Percentiles rank a stretch among this genome's conserved stretches.
Evolutionary conservation across 2,888 invertebrate species (phyloP).

Genomic region (Agrilus cyanescens): DNA sequence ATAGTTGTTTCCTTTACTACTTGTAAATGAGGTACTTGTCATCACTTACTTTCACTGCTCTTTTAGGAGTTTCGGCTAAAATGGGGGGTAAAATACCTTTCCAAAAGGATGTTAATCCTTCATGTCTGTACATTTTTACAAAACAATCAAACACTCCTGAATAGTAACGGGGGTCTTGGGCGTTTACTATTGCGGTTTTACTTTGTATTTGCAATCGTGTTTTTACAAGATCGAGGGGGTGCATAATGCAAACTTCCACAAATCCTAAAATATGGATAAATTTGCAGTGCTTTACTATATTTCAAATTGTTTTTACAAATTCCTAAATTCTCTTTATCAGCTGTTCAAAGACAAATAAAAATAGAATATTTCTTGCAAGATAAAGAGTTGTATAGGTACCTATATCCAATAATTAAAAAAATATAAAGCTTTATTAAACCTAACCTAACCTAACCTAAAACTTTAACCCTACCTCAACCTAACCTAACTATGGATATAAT

Average conservation of each 20-base stretch:
- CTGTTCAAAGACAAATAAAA: too few species aligned
- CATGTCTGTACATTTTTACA: constrained; percentile 73
- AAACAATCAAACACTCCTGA: constrained; percentile 78
- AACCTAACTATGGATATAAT: too few species aligned
- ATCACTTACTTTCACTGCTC: constrained; percentile 79
- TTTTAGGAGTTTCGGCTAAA: constrained; percentile 86
- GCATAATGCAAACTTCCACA: constrained; percentile 92
- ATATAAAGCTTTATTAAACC: too few species aligned
- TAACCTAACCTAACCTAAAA: too few species aligned
- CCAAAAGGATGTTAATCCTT: constrained; percentile 79
- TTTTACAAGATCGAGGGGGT: constrained; percentile 88
- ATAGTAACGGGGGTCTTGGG: constrained; percentile 46
- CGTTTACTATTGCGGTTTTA: constrained; percentile 24
- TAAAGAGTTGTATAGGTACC: too few species aligned
- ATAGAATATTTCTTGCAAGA: too few species aligned
- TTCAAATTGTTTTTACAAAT: background rate
- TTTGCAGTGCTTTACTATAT: too few species aligned
- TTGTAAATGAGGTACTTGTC: too few species aligned
- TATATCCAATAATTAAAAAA: too few species aligned
- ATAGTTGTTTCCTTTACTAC: constrained; percentile 15
- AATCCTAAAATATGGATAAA: constrained; percentile 53
- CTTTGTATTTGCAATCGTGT: constrained; percentile 75
- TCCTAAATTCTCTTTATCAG: too few species aligned
- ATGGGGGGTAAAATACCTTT: constrained; percentile 91
- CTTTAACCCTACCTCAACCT: too few species aligned